Percentiles rank a stretch among this genome's conserved stretches.
Conservation (phyloP, 1,140 invertebrate genomes). For the Coptotermes formosanus region DNA sequence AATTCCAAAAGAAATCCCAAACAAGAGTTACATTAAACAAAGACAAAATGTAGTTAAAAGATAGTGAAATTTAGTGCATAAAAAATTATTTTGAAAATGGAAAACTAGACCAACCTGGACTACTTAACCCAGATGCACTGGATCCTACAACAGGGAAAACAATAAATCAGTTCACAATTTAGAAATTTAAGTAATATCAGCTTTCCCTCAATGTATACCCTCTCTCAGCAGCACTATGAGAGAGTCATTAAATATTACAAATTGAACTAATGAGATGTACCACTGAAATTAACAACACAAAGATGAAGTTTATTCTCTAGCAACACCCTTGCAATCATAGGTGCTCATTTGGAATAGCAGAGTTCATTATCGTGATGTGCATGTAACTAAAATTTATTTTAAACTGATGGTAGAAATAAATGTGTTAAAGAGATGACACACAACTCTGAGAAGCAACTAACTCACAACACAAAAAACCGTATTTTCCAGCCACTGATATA, state of each 20-base stretch:
- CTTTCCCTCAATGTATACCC: background rate
- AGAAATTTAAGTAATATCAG: background rate
- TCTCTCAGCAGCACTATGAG: background rate
- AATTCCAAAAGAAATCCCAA: slow-evolving; percentile 17
- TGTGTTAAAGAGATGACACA: no score
- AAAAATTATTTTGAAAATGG: slow-evolving; percentile 24
- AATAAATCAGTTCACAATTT: slow-evolving; percentile 6
- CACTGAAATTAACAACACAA: background rate
- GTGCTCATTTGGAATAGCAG: no score
- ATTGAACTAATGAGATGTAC: background rate
- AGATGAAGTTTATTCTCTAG: background rate
- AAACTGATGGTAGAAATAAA: no score
- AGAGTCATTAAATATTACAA: background rate
- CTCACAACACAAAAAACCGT: no score
- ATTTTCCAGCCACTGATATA: no score
- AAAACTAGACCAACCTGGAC: slow-evolving; percentile 32
- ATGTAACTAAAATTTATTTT: no score
- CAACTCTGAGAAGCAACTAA: no score
- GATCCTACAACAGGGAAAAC: slow-evolving; percentile 31
- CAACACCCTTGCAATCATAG: no score
- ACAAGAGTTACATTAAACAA: background rate
- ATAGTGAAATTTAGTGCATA: slow-evolving; percentile 19
- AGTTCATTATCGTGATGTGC: no score
- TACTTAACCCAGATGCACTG: slow-evolving; percentile 33
- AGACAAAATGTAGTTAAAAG: slow-evolving; percentile 23